Base-by-base conservation (phyloP, 1,140 invertebrate genomes). In the Anastatus disparis region DNA sequence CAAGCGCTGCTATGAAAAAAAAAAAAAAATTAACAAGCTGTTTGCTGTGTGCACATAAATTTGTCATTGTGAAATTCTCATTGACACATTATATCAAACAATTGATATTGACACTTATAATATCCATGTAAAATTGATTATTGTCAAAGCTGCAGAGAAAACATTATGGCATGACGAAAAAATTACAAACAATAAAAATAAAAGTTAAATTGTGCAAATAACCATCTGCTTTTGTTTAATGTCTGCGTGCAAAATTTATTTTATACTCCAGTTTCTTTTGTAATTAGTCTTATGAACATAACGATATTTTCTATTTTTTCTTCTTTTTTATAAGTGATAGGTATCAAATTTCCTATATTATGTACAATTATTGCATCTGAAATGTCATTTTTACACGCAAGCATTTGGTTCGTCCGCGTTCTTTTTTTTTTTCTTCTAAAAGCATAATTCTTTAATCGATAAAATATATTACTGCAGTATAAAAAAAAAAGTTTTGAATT, bases 331-430 rank as follows among this genome's bases (percentile, higher is more conserved):
- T 27, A 31, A 27, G 22, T 17, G 27, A 61, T 46, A 61, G 42
- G 46, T 42, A 44, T 46, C 27, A 15, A 27, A 50, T 63, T 63
- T 50, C 15, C 29, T 50, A 24, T 2, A 46, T 62, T 48, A 15
- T 20, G 56, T 4, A 0, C 12, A n/a, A n/a, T 38, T 44, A 59
- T 68, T 50, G 13, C 26, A 42, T 15, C 42, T 15, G 44, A 38
- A 68, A 68, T 40, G 55, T 42, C 20, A 58, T 50, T 48, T 58
- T 10, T 15, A 40, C 53, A 67, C 55, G 53, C 42, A 50, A 68
- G 17, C 50, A n/a, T 68, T 48, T 13, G 12, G 6, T 46, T 46
- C 7, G 40, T 31, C 35, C 27, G 26, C n/a, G n/a, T n/a, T n/a
- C n/a, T n/a, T n/a, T n/a, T n/a, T n/a, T n/a, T n/a, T n/a, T n/a